Evolutionary conservation across 2,113 vertebrate genomes (phyloP), one percentile per base, ranked within the genome.

Genomic region (Zeus faber): DNA sequence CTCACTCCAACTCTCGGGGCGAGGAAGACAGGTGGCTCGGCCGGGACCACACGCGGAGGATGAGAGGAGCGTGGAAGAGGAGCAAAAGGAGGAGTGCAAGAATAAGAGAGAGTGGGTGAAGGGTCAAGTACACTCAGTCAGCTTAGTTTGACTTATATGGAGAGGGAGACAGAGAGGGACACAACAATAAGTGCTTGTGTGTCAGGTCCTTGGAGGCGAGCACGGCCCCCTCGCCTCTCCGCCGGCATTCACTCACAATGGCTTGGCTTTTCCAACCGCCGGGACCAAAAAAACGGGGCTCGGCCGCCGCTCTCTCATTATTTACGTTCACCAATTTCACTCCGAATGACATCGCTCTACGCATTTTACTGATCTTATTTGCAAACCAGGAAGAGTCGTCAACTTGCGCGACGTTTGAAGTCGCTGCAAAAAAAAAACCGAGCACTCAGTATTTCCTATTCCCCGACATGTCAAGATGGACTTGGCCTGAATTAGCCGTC

Each of bases 101-200:
- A 72, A 62, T 81, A 73, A 81, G 62, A 67, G 74, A 47, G 70
- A 79, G 58, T 54, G 54, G 83, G 79, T 76, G 80, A 82, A 48
- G 68, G 79, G 84, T 81, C 74, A 84, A 81, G 81, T 76, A 74
- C 73, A 84, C 83, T 65, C 72, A 77, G 67, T 75, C 79, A 79
- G 66, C 68, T 81, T 74, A 81, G 74, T 64, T 76, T 84, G 79
- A 82, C 84, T 79, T 79, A 70, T 71, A 69, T 69, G 51, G 54
- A 71, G 26, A 51, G 49, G 31, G 47, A 20, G 47, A 56, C 54
- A 56, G 51, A 53, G 62, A 69, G 69, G 31, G 68, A 49, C 49
- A 77, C 70, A 85, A 75, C 70, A 85, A 75, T 74, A 70, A 68
- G 70, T 64, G 47, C 71, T 76, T 76, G 65, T 75, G 65, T 75